Percentiles rank a stretch among this genome's conserved stretches.
These are phyloP conservation scores for Reticulitermes lucifugus DNA, from an alignment of 2,888 invertebrate genomes.

Conservation along the genomic window DNA sequence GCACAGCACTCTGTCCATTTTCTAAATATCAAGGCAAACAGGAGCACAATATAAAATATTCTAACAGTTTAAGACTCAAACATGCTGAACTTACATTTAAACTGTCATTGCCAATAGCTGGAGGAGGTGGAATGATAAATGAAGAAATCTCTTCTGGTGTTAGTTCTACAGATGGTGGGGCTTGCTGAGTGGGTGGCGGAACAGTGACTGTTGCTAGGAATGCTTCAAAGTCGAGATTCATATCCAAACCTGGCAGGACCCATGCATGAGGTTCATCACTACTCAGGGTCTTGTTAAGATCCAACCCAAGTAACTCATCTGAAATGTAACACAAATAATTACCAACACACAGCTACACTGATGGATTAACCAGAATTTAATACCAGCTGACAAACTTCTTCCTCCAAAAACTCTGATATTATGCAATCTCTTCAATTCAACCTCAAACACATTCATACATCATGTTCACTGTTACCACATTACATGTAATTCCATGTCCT, in stretches of 20 bases:
- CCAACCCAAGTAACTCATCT: conserved; percentile 27
- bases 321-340: background rate
- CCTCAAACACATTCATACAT: no score
- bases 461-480: no score
- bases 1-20: no score
- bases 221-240: conserved; percentile 78
- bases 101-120: conserved; percentile 57
- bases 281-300: conserved; percentile 24
- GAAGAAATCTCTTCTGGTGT: conserved; percentile 88
- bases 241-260: conserved; percentile 59
- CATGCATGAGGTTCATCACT: conserved; percentile 56
- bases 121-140: conserved; percentile 86
- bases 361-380: no score
- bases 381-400: no score
- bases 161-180: conserved; percentile 75
- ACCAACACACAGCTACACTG: no score
- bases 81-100: conserved; percentile 52
- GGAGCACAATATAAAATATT: background rate
- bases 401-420: no score
- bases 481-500: no score
- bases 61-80: no score
- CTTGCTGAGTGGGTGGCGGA: conserved; percentile 81
- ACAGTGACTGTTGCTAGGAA: conserved; percentile 86
- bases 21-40: background rate
- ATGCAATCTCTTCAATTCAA: no score